Conservation (phyloP, 2,113 vertebrate genomes). For the Psephotus haematonotus region DNA sequence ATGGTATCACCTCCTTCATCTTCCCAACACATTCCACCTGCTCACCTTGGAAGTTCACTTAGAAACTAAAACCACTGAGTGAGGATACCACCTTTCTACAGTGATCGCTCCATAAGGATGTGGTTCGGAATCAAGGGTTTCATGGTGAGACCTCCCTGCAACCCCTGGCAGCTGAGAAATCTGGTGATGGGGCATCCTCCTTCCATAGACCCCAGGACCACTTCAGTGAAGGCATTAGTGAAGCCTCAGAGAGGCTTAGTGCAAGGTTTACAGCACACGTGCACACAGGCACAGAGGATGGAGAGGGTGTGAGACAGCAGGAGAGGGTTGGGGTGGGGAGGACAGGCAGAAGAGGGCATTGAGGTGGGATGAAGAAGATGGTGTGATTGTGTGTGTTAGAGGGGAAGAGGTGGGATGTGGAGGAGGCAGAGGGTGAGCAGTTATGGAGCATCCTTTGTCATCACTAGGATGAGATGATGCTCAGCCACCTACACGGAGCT, state of each 20-base stretch:
- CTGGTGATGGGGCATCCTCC: rapidly evolving
- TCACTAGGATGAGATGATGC: not conserved
- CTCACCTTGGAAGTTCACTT: not conserved
- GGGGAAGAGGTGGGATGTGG: not conserved
- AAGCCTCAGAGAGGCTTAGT: conserved; percentile 15
- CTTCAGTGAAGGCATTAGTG: not conserved
- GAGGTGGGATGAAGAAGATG: not conserved
- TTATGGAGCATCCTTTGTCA: not conserved
- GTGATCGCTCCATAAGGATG: rapidly evolving
- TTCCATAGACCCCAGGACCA: not conserved
- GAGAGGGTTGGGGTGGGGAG: not conserved
- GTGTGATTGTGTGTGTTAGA: rapidly evolving
- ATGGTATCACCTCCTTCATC: not conserved
- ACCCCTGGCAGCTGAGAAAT: not conserved
- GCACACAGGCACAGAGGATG: not conserved
- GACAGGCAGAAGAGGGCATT: not conserved
- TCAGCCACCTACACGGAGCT: not conserved
- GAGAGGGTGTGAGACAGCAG: not conserved
- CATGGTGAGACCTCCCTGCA: rapidly evolving
- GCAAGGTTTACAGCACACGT: not conserved
- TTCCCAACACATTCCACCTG: not conserved
- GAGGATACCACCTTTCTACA: not conserved
- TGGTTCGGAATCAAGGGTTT: not conserved
- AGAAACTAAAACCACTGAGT: not conserved
- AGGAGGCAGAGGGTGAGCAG: not conserved